phyloP scores from a whole-genome alignment of 2,113 vertebrate genomes.

The Gambusia affinis region DNA sequence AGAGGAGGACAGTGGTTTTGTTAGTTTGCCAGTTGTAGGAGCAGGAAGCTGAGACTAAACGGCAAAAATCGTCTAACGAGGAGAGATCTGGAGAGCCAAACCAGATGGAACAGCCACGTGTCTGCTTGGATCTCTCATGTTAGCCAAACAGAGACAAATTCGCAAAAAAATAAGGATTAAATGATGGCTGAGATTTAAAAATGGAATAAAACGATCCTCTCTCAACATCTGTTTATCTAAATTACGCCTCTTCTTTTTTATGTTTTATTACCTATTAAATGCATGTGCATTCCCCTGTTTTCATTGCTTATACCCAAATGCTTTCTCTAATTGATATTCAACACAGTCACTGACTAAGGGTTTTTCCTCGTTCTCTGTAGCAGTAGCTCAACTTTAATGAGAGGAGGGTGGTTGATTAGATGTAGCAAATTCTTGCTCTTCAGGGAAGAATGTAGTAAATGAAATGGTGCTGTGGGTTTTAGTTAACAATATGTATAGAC shows the following conservation, averaged over 20 bases:
- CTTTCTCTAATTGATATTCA: constrained; percentile 57
- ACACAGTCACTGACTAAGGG: constrained; percentile 52
- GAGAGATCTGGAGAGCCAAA: constrained; percentile 63
- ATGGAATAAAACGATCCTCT: constrained; percentile 2
- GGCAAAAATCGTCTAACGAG: constrained; percentile 67
- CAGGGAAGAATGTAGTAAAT: constrained; percentile 56
- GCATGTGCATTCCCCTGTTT: background rate
- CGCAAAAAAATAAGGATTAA: constrained; percentile 20
- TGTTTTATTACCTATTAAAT: constrained; percentile 1
- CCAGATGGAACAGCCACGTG: constrained; percentile 67
- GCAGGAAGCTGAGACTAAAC: constrained; percentile 70
- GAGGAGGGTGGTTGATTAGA: constrained; percentile 61
- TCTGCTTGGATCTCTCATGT: constrained; percentile 41
- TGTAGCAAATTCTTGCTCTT: constrained; percentile 55
- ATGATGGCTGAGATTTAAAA: constrained; percentile 10
- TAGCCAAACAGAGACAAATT: constrained; percentile 51
- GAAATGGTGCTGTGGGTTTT: constrained; percentile 51
- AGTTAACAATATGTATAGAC: constrained; percentile 57
- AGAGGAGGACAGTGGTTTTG: constrained; percentile 57
- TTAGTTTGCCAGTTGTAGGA: constrained; percentile 69
- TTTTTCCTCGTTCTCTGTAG: constrained; percentile 28
- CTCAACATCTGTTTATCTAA: background rate
- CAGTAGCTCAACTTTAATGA: constrained; percentile 61
- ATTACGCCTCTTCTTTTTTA: background rate
- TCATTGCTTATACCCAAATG: constrained; percentile 13